Base-by-base conservation (phyloP, 2,797 vertebrate genomes). In the Calcarius lapponicus region DNA sequence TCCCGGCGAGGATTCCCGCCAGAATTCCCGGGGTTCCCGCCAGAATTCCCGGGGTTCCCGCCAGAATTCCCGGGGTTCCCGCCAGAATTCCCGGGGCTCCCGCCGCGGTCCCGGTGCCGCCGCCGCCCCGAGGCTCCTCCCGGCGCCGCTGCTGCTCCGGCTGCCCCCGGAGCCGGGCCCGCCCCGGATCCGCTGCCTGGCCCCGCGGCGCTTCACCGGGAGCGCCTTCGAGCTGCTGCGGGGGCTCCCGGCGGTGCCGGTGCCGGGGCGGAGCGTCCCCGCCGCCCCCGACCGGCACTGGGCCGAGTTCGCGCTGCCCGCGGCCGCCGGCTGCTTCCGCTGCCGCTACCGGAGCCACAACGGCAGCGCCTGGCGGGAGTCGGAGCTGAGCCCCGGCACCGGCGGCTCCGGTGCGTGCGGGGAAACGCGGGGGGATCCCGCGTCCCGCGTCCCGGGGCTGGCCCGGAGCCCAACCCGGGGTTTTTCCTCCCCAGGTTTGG, bases 221-320 rank as follows among this genome's bases (percentile, higher is more conserved):
- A 79, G 75, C 75, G 13, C 61, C 61, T 80, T 66, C 1, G 62
- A 80, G 42, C 75, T 79, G 0, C 2, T 79, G 21, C 62, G 2
- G 60, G 74, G 24, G 1, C 2, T 4, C 8, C 3, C 74, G 48
- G 24, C 1, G 8, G 0, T 25, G 3, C 61, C 40, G 40, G 50
- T 45, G 21, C 61, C 40, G 40, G 50, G 36, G 21, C 75, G 1
- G 17, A 54, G 40, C 61, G 2, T 54, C 3, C 16, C n/a, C 3
- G 61, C 51, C 28, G 28, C 21, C 3, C 17, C 61, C 5, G 28
- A 56, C 13, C n/a, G 1, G 1, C 51, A 57, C 62, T 67, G 76
- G 76, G 76, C 14, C 42, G 76, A 80, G 8, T 67, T 80, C 51
- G 2, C 62, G 14, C 9, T 57, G 62, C 22, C 62, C 51, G 62